Conservation (phyloP, 2,113 vertebrate genomes). For the Sinocyclocheilus rhinocerous region DNA sequence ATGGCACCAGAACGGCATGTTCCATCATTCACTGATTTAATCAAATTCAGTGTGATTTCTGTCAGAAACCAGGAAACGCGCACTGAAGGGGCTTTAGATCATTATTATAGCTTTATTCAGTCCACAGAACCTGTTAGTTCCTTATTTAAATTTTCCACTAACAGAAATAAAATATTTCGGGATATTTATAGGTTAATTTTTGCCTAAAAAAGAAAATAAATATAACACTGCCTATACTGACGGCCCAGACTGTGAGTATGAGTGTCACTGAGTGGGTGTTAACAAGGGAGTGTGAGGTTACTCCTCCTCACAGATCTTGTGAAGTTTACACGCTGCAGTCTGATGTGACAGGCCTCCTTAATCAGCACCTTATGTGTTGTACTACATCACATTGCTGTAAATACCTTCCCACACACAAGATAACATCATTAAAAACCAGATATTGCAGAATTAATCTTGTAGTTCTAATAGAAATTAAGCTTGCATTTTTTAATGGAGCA, state of each 20-base stretch:
- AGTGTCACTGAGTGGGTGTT: conserved; percentile 42
- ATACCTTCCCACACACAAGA: conserved; percentile 4
- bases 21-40: conserved; percentile 8
- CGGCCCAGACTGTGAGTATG: neutral
- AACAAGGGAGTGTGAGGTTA: conserved; percentile 39
- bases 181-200: conserved; percentile 6
- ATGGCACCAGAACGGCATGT: conserved; percentile 29
- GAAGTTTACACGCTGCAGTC: conserved; percentile 13
- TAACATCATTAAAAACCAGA: neutral
- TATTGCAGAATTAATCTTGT: neutral
- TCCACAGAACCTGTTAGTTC: neutral
- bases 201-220: conserved; percentile 23
- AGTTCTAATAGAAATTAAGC: neutral
- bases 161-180: neutral
- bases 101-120: neutral
- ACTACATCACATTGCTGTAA: conserved; percentile 11
- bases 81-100: neutral
- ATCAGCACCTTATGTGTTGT: conserved; percentile 22
- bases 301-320: neutral
- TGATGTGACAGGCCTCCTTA: conserved; percentile 25
- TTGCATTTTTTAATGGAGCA: neutral
- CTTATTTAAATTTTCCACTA: neutral
- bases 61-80: neutral
- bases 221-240: conserved; percentile 16
- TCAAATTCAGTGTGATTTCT: conserved; percentile 14